phyloP scores from a whole-genome alignment of 1,140 invertebrate genomes.

The Drosophila lowei region DNA sequence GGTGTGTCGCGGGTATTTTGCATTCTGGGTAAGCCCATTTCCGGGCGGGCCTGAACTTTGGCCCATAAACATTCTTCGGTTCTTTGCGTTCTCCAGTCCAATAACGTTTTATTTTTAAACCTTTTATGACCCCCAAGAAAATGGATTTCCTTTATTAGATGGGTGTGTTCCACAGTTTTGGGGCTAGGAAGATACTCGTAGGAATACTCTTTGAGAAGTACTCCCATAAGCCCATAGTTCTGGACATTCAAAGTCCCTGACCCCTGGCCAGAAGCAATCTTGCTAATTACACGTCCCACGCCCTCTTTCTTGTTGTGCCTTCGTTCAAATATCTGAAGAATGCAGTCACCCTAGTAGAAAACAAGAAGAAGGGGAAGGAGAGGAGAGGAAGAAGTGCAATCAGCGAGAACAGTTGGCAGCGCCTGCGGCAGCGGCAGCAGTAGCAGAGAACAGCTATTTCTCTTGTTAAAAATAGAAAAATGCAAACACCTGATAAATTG shows the following conservation, averaged over 20 bases:
- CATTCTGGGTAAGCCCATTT: slow-evolving; percentile 40
- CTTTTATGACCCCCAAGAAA: slow-evolving; percentile 20
- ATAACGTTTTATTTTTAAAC: slow-evolving; percentile 69
- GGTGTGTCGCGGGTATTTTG: slow-evolving; percentile 13
- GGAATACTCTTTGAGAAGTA: background rate
- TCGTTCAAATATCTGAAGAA: slow-evolving; percentile 66
- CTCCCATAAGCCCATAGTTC: no score
- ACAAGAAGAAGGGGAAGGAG: slow-evolving; percentile 1
- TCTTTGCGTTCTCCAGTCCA: slow-evolving; percentile 36
- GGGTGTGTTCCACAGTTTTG: slow-evolving; percentile 39
- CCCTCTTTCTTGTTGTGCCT: slow-evolving; percentile 31
- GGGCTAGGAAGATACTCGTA: no score
- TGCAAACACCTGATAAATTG: slow-evolving; percentile 78
- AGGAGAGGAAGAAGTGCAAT: slow-evolving; percentile 23
- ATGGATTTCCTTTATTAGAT: slow-evolving; percentile 38
- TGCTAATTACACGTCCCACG: slow-evolving; percentile 28
- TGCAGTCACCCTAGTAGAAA: slow-evolving; percentile 45
- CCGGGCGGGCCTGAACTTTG: slow-evolving; percentile 56
- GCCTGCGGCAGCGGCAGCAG: background rate
- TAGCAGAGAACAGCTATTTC: slow-evolving; percentile 20
- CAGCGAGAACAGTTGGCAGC: slow-evolving; percentile 28
- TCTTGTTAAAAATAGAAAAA: slow-evolving; percentile 34
- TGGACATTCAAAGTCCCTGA: no score
- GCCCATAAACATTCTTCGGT: slow-evolving; percentile 3
- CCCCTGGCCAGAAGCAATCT: slow-evolving; percentile 3